Conservation (phyloP, 2,888 invertebrate species). For the Diadromus collaris region DNA sequence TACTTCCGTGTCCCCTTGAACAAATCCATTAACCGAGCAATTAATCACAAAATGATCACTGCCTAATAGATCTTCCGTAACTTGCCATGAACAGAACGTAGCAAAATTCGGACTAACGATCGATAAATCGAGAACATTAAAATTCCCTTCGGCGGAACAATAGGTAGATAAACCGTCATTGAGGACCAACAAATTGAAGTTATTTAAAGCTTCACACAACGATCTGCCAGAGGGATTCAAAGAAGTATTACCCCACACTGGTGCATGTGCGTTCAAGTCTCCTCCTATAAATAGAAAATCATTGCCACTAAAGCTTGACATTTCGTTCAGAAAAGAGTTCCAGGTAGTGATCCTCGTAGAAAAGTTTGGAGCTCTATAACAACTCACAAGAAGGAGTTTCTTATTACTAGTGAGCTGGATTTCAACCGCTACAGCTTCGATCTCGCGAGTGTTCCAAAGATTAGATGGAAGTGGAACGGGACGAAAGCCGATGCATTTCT, state of each 20-base stretch:
- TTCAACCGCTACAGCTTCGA: constrained; percentile 15
- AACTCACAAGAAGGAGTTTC: neutral
- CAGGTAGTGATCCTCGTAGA: constrained; percentile 7
- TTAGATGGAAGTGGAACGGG: neutral
- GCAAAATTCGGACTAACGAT: neutral
- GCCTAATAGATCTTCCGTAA: neutral
- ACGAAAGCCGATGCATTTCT: neutral
- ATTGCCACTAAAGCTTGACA: neutral
- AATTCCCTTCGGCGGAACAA: neutral
- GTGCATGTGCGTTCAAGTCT: neutral
- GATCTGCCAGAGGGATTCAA: neutral
- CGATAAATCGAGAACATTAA: neutral
- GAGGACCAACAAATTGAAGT: neutral
- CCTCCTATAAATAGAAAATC: neutral
- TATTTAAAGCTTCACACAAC: neutral
- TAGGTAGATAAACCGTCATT: neutral
- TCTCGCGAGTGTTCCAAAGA: neutral
- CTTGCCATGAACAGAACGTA: neutral
- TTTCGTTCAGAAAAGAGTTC: neutral
- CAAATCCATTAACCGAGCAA: neutral
- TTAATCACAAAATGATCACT: neutral
- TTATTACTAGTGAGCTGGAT: neutral
- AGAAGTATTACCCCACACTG: neutral
- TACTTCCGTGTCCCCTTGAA: no score
- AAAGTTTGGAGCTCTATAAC: neutral